phyloP scores from a whole-genome alignment of 37 sponge, comb jelly and placozoan species.

The Hexactinellida sp. region DNA sequence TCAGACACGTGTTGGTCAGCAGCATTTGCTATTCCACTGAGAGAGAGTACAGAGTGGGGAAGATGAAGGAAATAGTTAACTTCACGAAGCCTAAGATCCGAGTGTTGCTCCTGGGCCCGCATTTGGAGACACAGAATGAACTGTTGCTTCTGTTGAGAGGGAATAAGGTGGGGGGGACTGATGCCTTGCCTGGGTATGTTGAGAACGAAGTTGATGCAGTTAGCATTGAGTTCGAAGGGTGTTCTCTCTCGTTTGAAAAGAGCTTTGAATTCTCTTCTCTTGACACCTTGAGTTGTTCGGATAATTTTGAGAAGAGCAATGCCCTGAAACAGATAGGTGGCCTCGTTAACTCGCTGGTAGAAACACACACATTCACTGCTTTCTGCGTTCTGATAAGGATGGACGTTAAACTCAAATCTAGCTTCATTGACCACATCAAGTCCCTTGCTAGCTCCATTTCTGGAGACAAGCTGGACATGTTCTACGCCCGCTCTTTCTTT shows the following conservation, averaged over 20 bases:
- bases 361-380: not conserved
- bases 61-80: not conserved
- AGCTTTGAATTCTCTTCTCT: not conserved
- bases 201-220: not conserved
- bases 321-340: not conserved
- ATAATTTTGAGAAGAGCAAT: not conserved
- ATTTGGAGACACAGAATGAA: not conserved
- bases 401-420: not conserved
- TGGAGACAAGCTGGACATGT: not conserved
- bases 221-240: not conserved
- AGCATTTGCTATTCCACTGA: not conserved
- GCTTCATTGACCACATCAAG: not conserved
- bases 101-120: not conserved
- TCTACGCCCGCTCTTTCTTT: not conserved
- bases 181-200: not conserved
- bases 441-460: not conserved
- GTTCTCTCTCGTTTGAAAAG: not conserved
- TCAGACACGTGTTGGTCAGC: not conserved
- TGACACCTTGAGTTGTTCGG: not conserved
- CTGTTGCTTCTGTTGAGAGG: not conserved
- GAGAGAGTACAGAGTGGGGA: not conserved
- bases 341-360: not conserved
- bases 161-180: not conserved
- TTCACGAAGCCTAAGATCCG: not conserved
- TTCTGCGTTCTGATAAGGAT: not conserved